A percentile compares a stretch with the other conserved stretches of the same genome.
phyloP scores from a whole-genome alignment of 2,113 vertebrate species.

The Mirza zaza region DNA sequence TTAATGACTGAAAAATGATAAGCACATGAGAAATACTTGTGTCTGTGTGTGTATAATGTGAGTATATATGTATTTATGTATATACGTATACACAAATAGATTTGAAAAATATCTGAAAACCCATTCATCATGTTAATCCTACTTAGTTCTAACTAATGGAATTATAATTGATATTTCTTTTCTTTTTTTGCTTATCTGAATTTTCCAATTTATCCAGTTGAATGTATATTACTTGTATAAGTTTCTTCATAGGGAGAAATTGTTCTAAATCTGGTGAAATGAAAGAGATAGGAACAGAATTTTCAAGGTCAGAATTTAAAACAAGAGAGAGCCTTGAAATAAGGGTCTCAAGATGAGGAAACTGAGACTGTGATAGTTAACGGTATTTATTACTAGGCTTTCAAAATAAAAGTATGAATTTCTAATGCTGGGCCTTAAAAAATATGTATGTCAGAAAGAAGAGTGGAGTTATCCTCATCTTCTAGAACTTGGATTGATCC shows the following conservation, averaged over 20 bases:
- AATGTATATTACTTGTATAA: not conserved
- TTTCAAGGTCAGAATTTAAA: constrained; percentile 4
- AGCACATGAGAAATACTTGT: not conserved
- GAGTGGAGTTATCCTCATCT: not conserved
- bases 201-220: constrained; percentile 39
- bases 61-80: not conserved
- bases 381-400: not conserved
- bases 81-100: not conserved
- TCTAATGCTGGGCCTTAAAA: not conserved
- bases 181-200: not conserved
- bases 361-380: not conserved
- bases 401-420: not conserved
- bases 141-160: not conserved
- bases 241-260: constrained; percentile 2
- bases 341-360: not conserved
- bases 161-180: not conserved
- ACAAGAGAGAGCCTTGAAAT: not conserved
- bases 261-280: not conserved
- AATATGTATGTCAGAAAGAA: not conserved
- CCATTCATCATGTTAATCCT: not conserved
- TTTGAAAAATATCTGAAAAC: not conserved
- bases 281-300: not conserved
- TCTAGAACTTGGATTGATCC: not conserved
- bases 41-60: not conserved
- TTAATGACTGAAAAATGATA: not conserved